Conservation (phyloP, 2,113 vertebrate genomes). For the Megaceryle torquata region DNA sequence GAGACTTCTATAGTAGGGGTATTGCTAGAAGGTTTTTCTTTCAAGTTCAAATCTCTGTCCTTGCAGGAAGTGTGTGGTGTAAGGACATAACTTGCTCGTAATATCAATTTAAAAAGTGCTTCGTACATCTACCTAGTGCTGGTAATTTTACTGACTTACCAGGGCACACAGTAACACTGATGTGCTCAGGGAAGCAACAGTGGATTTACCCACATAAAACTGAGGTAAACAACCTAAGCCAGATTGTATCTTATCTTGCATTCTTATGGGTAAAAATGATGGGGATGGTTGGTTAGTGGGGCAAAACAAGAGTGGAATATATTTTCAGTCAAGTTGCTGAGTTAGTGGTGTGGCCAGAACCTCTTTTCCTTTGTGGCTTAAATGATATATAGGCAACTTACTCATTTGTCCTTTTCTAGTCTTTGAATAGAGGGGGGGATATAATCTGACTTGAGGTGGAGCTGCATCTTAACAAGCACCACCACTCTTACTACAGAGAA, state of each 20-base stretch:
- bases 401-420: background rate
- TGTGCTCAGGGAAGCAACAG: fast-evolving
- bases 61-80: background rate
- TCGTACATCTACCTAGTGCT: background rate
- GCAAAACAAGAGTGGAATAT: background rate
- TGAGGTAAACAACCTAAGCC: background rate
- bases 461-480: background rate
- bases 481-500: background rate
- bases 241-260: background rate
- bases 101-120: background rate
- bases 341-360: background rate
- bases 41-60: background rate
- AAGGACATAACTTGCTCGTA: background rate
- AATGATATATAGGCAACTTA: background rate
- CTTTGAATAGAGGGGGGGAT: background rate
- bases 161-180: background rate
- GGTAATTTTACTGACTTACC: background rate
- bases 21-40: background rate
- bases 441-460: background rate
- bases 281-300: background rate
- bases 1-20: background rate
- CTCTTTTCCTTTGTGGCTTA: background rate
- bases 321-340: background rate
- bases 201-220: background rate
- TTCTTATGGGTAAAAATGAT: background rate